phyloP scores from a whole-genome alignment of 2,113 vertebrate genomes.

The Calonectris borealis region DNA sequence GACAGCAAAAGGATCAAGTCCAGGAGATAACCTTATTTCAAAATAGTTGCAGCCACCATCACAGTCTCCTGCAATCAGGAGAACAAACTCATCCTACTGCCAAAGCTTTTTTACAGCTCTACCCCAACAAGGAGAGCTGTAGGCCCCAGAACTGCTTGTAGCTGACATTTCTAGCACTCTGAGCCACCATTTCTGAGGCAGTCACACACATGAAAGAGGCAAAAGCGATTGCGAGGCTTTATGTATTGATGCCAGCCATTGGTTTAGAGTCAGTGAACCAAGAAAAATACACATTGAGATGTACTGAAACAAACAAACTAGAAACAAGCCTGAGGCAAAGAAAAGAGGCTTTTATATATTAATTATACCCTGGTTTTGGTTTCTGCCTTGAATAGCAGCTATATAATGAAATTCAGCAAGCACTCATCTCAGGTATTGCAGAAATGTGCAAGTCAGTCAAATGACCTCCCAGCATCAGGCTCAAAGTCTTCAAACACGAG shows the following conservation, averaged over 20 bases:
- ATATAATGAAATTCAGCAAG: slow-evolving; percentile 22
- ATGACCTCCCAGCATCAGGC: slow-evolving; percentile 22
- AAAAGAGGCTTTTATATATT: slow-evolving; percentile 44
- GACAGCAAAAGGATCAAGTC: not conserved
- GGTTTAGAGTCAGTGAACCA: slow-evolving; percentile 45
- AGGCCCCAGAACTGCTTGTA: not conserved
- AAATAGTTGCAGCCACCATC: not conserved
- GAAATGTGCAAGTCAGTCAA: not conserved
- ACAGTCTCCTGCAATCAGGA: not conserved
- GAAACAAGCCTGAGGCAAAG: slow-evolving; percentile 49
- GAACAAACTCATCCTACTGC: not conserved
- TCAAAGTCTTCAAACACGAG: not conserved
- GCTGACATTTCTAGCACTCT: not conserved
- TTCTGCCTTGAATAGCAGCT: slow-evolving; percentile 39
- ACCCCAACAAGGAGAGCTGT: not conserved
- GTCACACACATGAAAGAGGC: not conserved
- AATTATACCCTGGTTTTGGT: slow-evolving; percentile 12
- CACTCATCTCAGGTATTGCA: slow-evolving; percentile 2
- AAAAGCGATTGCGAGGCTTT: not conserved
- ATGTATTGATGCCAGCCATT: slow-evolving; percentile 35
- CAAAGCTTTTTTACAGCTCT: not conserved
- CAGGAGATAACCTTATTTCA: not conserved
- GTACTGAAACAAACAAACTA: slow-evolving; percentile 55
- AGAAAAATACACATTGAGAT: slow-evolving; percentile 48
- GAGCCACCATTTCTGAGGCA: slow-evolving; percentile 19